phyloP scores from a whole-genome alignment of 2,888 invertebrate genomes.

The Merodon equestris region DNA sequence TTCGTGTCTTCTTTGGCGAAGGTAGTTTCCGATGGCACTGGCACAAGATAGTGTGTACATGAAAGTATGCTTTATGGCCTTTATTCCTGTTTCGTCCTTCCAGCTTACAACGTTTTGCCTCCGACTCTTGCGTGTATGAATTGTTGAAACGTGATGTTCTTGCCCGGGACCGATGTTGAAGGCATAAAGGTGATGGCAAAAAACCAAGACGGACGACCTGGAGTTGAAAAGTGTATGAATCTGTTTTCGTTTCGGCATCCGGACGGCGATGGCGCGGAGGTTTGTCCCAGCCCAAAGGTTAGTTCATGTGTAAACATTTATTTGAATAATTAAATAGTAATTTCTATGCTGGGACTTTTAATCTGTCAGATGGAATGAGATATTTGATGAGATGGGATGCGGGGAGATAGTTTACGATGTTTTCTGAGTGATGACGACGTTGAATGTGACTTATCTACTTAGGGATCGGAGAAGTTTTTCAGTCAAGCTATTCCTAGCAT shows the following conservation, averaged over 20 bases:
- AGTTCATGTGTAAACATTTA: slow-evolving; percentile 8
- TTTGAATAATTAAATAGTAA: slow-evolving; percentile 23
- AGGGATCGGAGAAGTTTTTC: no score
- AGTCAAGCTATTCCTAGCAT: no score
- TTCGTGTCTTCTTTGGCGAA: slow-evolving; percentile 45
- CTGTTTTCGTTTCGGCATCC: slow-evolving; percentile 24
- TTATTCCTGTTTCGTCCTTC: slow-evolving; percentile 45
- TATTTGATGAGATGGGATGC: background rate
- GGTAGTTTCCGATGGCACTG: slow-evolving; percentile 35
- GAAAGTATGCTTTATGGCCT: slow-evolving; percentile 61
- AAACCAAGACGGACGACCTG: slow-evolving; percentile 25
- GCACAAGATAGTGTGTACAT: slow-evolving; percentile 47
- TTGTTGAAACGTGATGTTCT: slow-evolving; percentile 55
- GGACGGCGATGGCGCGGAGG: no score
- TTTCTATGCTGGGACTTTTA: slow-evolving; percentile 1
- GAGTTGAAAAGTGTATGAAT: slow-evolving; percentile 25
- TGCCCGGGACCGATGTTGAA: slow-evolving; percentile 9
- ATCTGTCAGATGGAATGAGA: slow-evolving; percentile 5
- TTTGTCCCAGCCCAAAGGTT: no score
- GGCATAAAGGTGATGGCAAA: slow-evolving; percentile 4
- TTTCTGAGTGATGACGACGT: background rate
- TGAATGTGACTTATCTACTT: background rate
- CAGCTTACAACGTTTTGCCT: slow-evolving; percentile 30
- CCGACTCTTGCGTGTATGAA: slow-evolving; percentile 35
- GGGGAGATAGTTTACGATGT: background rate